Evolutionary conservation across 2,797 vertebrate species (phyloP).

Genomic region (Channa striata): DNA sequence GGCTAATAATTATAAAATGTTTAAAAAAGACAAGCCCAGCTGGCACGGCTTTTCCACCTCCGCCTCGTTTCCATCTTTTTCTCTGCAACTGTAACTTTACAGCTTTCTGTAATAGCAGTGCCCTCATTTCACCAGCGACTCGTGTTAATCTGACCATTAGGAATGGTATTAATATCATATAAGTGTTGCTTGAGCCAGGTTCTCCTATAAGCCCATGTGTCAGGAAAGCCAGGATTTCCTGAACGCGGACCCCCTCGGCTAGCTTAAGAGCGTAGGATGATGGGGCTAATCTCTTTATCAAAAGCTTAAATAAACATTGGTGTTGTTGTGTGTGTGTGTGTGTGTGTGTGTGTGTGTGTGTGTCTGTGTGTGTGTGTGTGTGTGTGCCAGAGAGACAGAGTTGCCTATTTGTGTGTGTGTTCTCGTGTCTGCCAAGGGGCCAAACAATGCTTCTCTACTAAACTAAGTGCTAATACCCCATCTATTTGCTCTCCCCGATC

Average conservation of each 20-base stretch:
- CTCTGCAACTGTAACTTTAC: background rate
- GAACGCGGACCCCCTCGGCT: slow-evolving; percentile 74
- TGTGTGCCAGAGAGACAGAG: slow-evolving; percentile 25
- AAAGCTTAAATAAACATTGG: slow-evolving; percentile 84
- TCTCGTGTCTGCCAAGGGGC: slow-evolving; percentile 56
- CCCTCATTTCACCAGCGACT: background rate
- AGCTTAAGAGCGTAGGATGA: slow-evolving; percentile 75
- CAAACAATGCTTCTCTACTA: slow-evolving; percentile 67
- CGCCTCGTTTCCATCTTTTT: slow-evolving; percentile 8
- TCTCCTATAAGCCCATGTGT: slow-evolving; percentile 56
- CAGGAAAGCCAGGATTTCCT: slow-evolving; percentile 82
- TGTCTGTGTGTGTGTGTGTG: slow-evolving; percentile 52
- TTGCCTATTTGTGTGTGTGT: slow-evolving; percentile 38
- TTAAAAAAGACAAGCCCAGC: slow-evolving; percentile 50
- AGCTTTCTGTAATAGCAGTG: too few species aligned
- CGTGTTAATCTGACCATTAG: slow-evolving; percentile 30
- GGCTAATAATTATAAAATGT: slow-evolving; percentile 84
- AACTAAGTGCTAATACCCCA: slow-evolving; percentile 75
- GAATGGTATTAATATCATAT: slow-evolving; percentile 41
- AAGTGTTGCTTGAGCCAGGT: slow-evolving; percentile 50
- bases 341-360: slow-evolving; percentile 43
- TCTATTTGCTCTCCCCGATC: slow-evolving; percentile 61
- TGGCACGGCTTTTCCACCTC: slow-evolving; percentile 33
- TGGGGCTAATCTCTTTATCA: slow-evolving; percentile 87
- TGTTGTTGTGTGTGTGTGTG: slow-evolving; percentile 48